Evolutionary conservation across 2,888 invertebrate genomes (phyloP).

Genomic region (Chirona hameri): DNA sequence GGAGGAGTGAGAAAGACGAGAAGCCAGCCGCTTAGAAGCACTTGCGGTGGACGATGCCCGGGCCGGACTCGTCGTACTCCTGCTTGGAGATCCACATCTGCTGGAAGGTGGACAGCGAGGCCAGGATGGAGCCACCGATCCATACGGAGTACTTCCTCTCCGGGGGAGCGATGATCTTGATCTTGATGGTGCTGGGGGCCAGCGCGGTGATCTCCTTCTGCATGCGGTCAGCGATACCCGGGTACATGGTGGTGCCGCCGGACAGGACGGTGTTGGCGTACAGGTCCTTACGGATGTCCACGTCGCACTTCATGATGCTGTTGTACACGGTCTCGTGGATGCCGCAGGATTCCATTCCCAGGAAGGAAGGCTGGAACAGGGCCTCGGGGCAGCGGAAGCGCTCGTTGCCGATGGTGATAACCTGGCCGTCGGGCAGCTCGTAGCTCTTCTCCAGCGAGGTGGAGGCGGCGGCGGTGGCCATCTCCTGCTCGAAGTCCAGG

Average conservation of each 20-base stretch:
- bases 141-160: conserved; percentile 88
- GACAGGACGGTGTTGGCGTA: conserved; percentile 57
- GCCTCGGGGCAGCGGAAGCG: conserved; percentile 84
- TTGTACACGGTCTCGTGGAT: conserved; percentile 61
- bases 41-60: conserved; percentile 53
- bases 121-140: conserved; percentile 86
- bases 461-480: conserved; percentile 65
- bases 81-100: conserved; percentile 91
- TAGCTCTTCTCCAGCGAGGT: conserved; percentile 49
- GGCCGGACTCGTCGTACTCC: conserved; percentile 82
- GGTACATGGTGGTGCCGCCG: conserved; percentile 92
- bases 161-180: conserved; percentile 90
- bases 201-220: conserved; percentile 85
- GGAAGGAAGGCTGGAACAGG: conserved; percentile 62
- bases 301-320: conserved; percentile 48
- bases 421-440: conserved; percentile 87
- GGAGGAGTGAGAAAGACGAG: not conserved
- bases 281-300: conserved; percentile 44
- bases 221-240: conserved; percentile 86
- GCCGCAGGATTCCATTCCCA: conserved; percentile 70
- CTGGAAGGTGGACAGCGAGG: conserved; percentile 83
- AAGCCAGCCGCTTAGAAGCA: conserved; percentile 48
- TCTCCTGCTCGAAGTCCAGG: conserved; percentile 84
- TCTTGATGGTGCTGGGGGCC: conserved; percentile 68
- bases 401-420: conserved; percentile 86